Conservation (phyloP, 2,113 vertebrate species). For the Typhlomys cinereus region DNA sequence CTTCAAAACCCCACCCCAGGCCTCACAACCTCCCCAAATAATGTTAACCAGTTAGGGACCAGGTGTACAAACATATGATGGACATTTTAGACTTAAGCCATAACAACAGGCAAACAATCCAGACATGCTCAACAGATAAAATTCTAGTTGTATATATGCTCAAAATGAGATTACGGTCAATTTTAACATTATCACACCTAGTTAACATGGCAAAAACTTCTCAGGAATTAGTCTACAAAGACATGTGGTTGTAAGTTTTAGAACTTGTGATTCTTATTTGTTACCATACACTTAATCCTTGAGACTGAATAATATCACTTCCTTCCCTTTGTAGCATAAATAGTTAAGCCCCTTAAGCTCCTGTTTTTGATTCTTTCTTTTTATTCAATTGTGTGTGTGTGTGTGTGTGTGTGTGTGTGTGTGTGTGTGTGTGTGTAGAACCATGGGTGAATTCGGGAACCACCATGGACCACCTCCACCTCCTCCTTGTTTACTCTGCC, state of each 20-base stretch:
- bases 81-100: background rate
- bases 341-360: background rate
- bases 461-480: too few species aligned
- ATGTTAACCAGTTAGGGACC: too few species aligned
- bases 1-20: background rate
- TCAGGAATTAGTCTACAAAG: background rate
- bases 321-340: constrained; percentile 39
- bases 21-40: background rate
- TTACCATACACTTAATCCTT: background rate
- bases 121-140: constrained; percentile 19
- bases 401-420: too few species aligned
- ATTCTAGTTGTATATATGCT: constrained; percentile 24
- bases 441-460: too few species aligned
- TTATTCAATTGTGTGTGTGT: too few species aligned
- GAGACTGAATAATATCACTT: background rate
- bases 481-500: too few species aligned
- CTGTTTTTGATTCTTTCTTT: constrained; percentile 26
- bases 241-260: background rate
- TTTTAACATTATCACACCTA: background rate
- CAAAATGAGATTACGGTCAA: constrained; percentile 33
- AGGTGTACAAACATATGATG: background rate
- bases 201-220: constrained; percentile 35
- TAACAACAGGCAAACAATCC: background rate
- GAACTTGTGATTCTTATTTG: background rate
- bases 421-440: too few species aligned